Evolutionary conservation across 1,140 invertebrate species (phyloP).

Genomic region (Hirudo medicinalis): DNA sequence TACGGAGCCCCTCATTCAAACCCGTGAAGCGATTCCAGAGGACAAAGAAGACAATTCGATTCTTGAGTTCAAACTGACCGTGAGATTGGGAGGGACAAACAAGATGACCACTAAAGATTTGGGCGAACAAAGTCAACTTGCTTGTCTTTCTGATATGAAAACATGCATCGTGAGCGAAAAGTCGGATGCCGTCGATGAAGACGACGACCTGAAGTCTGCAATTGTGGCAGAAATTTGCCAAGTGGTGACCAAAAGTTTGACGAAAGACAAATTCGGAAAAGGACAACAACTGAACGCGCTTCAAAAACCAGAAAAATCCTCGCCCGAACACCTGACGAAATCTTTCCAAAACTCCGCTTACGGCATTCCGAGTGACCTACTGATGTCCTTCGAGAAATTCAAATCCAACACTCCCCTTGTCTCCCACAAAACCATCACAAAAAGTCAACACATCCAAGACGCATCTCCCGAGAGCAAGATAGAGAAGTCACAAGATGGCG

Average conservation of each 20-base stretch:
- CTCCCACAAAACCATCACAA: too few relatives aligned
- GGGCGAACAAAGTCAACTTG: too few relatives aligned
- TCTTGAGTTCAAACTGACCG: constrained; percentile 16
- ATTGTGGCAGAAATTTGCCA: not conserved
- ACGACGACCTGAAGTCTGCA: not conserved
- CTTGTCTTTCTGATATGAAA: too few relatives aligned
- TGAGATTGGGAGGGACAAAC: constrained; percentile 4
- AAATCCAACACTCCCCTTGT: too few relatives aligned
- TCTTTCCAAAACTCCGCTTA: constrained; percentile 5
- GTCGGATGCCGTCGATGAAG: not conserved
- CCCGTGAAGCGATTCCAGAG: not conserved
- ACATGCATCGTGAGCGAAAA: too few relatives aligned
- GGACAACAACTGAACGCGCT: not conserved
- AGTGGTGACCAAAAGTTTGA: not conserved
- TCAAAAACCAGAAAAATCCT: not conserved
- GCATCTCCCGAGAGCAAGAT: not conserved
- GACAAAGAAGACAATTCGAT: constrained; percentile 13
- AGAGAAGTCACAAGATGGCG: not conserved
- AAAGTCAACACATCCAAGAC: too few relatives aligned
- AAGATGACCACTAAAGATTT: not conserved
- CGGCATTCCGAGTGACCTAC: not conserved
- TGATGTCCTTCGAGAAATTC: too few relatives aligned
- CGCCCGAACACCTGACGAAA: not conserved
- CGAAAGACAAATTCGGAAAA: constrained; percentile 4
- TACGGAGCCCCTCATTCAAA: not conserved